Evolutionary conservation across 2,888 invertebrate genomes (phyloP), one percentile per base, ranked within the genome.

Genomic region (Drosophila recens): DNA sequence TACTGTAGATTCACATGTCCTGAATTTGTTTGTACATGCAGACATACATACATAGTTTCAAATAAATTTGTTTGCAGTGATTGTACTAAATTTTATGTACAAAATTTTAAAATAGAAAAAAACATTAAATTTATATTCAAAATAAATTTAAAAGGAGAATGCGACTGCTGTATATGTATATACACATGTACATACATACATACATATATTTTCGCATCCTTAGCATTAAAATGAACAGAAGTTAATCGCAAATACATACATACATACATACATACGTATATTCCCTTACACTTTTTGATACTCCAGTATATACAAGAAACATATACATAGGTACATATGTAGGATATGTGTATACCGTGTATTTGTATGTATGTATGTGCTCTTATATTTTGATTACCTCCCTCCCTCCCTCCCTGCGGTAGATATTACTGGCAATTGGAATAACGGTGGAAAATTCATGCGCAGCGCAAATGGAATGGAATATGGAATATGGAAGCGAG

Each of bases 391-490:
- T 33, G 33, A 45, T 62, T 36, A 36, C 30, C 17, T 27, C 48
- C 67, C 43, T 51, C 30, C 30, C 17, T 27, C 48, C 67, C 43
- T 51, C 30, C 30, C 30, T 30, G 36, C 38, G 33, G 20, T 23
- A 38, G 46, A 61, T 34, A 58, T 63, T 74, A 76, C 65, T 57
- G 52, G 42, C 56, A 67, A 71, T 71, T 81, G 79, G 68, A 74
- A 81, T 70, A 66, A 46, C 61, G 49, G 63, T 81, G 70, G 53
- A 77, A 80, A 63, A 79, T 71, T 43, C 79, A 81, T 79, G 79
- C 79, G 79, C 79, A 78, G 59, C 68, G 42, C 67, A 74, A 70
- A 63, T 83, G 70, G 67, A 82, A 61, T 83, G 70, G 74, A 82
- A 56, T 23, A 10, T 73, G 72, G 70, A 67, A n/a, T n/a, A n/a